Evolutionary conservation across 2,113 vertebrate genomes (phyloP).

Genomic region (Tympanuchus pallidicinctus): DNA sequence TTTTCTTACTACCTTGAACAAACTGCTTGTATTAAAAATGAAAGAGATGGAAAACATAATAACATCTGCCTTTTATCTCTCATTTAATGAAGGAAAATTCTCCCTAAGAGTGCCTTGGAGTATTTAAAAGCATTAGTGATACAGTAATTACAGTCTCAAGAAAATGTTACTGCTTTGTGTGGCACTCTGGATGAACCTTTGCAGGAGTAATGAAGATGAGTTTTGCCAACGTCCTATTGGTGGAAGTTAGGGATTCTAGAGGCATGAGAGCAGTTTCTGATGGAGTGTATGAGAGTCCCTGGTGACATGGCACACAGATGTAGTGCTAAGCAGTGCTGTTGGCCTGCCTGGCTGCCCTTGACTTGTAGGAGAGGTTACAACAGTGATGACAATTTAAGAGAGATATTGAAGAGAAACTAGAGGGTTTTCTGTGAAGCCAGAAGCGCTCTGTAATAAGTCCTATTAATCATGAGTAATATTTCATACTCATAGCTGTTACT

Average conservation of each 20-base stretch:
- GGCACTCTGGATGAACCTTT: background rate
- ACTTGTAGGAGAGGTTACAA: background rate
- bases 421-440: background rate
- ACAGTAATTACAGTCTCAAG: background rate
- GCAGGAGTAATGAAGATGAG: background rate
- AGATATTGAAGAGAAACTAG: background rate
- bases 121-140: slow-evolving; percentile 34
- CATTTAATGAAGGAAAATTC: background rate
- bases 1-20: slow-evolving; percentile 30
- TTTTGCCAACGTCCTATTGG: background rate
- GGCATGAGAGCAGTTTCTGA: accelerated
- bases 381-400: too few species aligned
- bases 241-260: background rate
- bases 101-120: background rate
- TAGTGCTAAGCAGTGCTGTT: accelerated
- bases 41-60: slow-evolving; percentile 19
- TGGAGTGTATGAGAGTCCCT: background rate
- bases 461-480: background rate
- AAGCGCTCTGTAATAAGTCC: background rate
- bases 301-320: accelerated
- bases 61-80: background rate
- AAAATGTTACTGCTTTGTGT: background rate
- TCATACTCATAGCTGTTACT: background rate
- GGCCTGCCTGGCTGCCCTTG: background rate
- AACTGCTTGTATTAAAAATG: background rate